A percentile compares a stretch with the other conserved stretches of the same genome.
These are phyloP conservation scores for Caenorhabditis virilis DNA, from an alignment of 2,888 invertebrate species.

Conservation along the genomic window DNA sequence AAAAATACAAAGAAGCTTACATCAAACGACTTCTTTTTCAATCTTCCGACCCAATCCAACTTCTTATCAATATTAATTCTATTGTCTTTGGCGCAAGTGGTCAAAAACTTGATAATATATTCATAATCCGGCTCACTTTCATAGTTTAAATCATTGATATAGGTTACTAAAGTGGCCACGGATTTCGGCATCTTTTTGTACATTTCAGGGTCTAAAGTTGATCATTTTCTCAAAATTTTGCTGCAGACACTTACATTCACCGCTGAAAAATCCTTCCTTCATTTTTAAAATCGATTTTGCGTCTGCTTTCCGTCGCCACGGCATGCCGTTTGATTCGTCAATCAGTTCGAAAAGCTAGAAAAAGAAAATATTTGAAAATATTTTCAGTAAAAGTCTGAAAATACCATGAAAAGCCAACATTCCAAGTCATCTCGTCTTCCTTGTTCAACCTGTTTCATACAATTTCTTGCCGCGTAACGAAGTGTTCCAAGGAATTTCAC, in stretches of 20 bases:
- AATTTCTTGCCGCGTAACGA: slow-evolving; percentile 41
- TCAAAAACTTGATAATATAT: slow-evolving; percentile 23
- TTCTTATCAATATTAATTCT: slow-evolving; percentile 20
- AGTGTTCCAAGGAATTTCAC: slow-evolving; percentile 49
- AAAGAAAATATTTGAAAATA: neutral
- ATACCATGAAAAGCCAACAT: slow-evolving; percentile 43
- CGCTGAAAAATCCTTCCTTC: slow-evolving; percentile 10
- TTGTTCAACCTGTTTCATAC: slow-evolving; percentile 41
- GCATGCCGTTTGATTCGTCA: slow-evolving; percentile 36
- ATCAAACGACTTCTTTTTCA: slow-evolving; percentile 36
- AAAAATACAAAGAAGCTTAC: neutral
- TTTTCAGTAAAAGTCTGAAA: neutral
- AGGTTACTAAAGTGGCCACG: slow-evolving; percentile 4
- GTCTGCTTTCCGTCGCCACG: slow-evolving; percentile 27
- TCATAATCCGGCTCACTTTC: slow-evolving; percentile 27
- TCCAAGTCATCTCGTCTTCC: slow-evolving; percentile 49
- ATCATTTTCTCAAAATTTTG: neutral
- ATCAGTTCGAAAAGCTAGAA: slow-evolving; percentile 35
- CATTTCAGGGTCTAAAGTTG: slow-evolving; percentile 3
- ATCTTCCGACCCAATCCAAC: slow-evolving; percentile 37
- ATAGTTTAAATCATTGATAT: slow-evolving; percentile 29
- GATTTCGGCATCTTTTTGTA: slow-evolving; percentile 16
- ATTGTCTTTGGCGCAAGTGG: slow-evolving; percentile 17
- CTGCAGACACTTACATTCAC: slow-evolving; percentile 1
- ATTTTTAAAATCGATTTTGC: slow-evolving; percentile 8